phyloP scores from a whole-genome alignment of 37 sponge, comb jelly and placozoan genomes.

The Ephydatia muelleri region DNA sequence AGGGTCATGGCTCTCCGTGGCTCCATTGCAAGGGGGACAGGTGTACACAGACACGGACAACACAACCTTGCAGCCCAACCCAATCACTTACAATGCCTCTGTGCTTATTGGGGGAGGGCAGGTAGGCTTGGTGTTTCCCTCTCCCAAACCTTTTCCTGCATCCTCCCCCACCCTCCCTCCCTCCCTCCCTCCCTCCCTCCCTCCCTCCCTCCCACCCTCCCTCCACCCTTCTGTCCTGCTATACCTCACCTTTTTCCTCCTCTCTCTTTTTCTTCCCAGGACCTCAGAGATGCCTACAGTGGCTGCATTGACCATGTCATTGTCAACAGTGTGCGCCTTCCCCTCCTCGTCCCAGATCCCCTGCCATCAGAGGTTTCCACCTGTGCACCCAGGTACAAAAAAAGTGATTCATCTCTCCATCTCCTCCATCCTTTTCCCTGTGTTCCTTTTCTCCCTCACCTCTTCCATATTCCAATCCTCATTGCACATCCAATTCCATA shows the following conservation, averaged over 20 bases:
- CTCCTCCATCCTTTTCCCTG: neutral
- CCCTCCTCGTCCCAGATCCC: constrained; percentile 37
- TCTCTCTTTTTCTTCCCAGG: neutral
- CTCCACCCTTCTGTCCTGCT: neutral
- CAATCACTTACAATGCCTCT: neutral
- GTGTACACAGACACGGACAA: neutral
- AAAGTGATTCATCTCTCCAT: neutral
- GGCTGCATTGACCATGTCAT: constrained; percentile 69
- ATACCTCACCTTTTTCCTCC: neutral
- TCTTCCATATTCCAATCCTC: too few species aligned
- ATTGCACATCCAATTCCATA: too few species aligned
- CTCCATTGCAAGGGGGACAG: constrained; percentile 23
- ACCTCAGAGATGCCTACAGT: constrained; percentile 19
- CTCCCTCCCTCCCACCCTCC: neutral
- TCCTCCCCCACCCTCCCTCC: neutral
- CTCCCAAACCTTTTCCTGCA: too few species aligned
- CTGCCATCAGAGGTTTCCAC: neutral
- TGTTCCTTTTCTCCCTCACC: too few species aligned
- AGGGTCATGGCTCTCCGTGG: constrained; percentile 2
- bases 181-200: neutral
- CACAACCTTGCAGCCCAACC: neutral
- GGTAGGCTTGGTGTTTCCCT: neutral
- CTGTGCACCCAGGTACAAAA: constrained; percentile 61
- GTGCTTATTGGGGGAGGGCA: neutral
- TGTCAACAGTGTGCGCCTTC: constrained; percentile 36